Base-by-base conservation (phyloP, 1,140 invertebrate genomes). In the Drosophila miranda region DNA sequence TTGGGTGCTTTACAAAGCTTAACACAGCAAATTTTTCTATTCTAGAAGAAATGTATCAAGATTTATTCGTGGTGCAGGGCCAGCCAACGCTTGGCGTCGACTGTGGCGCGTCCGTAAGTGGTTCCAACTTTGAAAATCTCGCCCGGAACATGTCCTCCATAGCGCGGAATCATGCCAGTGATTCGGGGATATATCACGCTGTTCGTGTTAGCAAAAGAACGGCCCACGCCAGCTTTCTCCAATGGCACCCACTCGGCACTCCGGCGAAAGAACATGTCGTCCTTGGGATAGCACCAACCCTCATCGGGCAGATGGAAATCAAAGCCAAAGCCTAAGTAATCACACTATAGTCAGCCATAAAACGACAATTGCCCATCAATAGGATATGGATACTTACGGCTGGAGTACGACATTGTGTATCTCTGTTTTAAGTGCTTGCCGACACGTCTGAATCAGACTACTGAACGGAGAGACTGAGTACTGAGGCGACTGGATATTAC, bases 111-210 rank as follows among this genome's bases (percentile, higher is more conserved):
- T 34, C 95, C 95, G 89, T 93, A 95, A 0, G 95, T 95, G 83
- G 94, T 94, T 19, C 95, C 95, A 86, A 93, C 93, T 72, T 94
- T 94, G 64, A 75, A 93, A 3, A 92, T 92, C 52, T 92, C 92
- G 44, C 95, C 95, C 1, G 95, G 95, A 50, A 96, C 93, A 75
- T 96, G 95, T 2, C 95, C 95, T 4, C 93, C 92, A 89, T 96
- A 96, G 82, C 94, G 94, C 0, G 95, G 95, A 54, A 96, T 80
- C 91, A 95, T 93, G 9, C 95, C 94, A 41, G 94, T 92, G 61
- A 95, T 93, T 61, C 94, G 93, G 74, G 94, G 94, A 73, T 95
- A 95, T 51, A 95, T 94, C 80, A 94, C 93, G 11, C 91, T 89
- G 9, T 92, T 92, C 2, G 92, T 92, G 89, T 93, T 92, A 3